phyloP scores from a whole-genome alignment of 2,888 invertebrate genomes.

The Nowickia ferox region DNA sequence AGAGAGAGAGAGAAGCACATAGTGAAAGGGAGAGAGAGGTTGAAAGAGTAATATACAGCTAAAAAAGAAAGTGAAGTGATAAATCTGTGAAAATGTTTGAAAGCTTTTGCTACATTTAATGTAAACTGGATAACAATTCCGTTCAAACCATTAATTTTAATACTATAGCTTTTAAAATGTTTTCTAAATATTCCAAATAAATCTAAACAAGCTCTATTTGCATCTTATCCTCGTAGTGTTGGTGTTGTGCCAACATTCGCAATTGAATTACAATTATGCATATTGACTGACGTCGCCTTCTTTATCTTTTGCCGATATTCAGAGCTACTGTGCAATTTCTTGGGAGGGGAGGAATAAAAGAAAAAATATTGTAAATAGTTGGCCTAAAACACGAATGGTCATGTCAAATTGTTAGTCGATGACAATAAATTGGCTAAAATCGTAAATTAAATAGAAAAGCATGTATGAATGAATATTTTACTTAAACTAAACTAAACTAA shows the following conservation, averaged over 20 bases:
- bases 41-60: too few species aligned
- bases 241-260: not conserved
- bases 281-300: slow-evolving; percentile 46
- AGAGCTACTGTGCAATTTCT: slow-evolving; percentile 33
- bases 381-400: slow-evolving; percentile 67
- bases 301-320: slow-evolving; percentile 43
- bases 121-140: too few species aligned
- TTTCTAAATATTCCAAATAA: too few species aligned
- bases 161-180: too few species aligned
- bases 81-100: too few species aligned
- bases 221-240: not conserved
- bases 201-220: not conserved
- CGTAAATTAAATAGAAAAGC: slow-evolving; percentile 49
- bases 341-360: not conserved
- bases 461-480: slow-evolving; percentile 6
- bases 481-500: slow-evolving; percentile 5
- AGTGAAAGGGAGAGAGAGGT: too few species aligned
- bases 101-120: too few species aligned
- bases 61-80: too few species aligned
- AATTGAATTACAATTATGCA: slow-evolving; percentile 41
- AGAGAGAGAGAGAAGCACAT: too few species aligned
- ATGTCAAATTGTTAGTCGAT: slow-evolving; percentile 68
- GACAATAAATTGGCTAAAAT: slow-evolving; percentile 62
- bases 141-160: too few species aligned
- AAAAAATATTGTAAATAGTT: slow-evolving; percentile 15